These are phyloP conservation scores for Aphelocoma coerulescens DNA, from an alignment of 2,113 vertebrate species.

Conservation along the genomic window DNA sequence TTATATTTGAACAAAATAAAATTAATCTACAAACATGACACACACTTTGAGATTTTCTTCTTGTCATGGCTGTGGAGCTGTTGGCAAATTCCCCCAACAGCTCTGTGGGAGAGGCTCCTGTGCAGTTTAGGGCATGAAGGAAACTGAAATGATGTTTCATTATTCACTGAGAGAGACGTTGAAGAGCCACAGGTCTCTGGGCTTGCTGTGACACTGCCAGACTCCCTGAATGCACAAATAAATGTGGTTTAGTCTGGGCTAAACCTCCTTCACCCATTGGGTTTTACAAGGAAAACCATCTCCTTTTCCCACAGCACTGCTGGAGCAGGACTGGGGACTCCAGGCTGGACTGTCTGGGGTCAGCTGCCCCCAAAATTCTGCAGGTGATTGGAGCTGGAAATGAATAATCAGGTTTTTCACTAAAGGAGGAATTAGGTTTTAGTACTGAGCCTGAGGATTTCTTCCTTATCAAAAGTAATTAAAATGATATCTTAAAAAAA, in stretches of 20 bases:
- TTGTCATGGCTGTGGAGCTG: not conserved
- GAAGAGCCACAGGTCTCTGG: not conserved
- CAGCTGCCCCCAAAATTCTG: not conserved
- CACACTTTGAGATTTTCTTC: not conserved
- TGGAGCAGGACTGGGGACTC: not conserved
- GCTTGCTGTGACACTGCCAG: not conserved
- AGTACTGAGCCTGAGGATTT: not conserved
- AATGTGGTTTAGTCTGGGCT: not conserved
- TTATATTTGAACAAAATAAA: not conserved
- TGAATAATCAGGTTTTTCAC: not conserved
- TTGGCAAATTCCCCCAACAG: not conserved
- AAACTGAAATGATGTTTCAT: not conserved
- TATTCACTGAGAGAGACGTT: not conserved
- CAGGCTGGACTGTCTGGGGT: rapidly evolving
- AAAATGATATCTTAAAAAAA: not conserved
- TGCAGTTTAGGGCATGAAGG: not conserved
- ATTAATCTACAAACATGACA: not conserved
- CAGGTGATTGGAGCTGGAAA: not conserved
- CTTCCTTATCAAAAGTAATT: not conserved
- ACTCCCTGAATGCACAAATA: not conserved
- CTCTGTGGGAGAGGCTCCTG: not conserved
- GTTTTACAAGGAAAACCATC: not conserved
- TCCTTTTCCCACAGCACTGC: not conserved
- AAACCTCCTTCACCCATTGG: not conserved
- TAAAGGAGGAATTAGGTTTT: not conserved